A percentile compares a stretch with the other conserved stretches of the same genome.
phyloP scores from a whole-genome alignment of 2,888 invertebrate species.

The Apotomis turbidana region DNA sequence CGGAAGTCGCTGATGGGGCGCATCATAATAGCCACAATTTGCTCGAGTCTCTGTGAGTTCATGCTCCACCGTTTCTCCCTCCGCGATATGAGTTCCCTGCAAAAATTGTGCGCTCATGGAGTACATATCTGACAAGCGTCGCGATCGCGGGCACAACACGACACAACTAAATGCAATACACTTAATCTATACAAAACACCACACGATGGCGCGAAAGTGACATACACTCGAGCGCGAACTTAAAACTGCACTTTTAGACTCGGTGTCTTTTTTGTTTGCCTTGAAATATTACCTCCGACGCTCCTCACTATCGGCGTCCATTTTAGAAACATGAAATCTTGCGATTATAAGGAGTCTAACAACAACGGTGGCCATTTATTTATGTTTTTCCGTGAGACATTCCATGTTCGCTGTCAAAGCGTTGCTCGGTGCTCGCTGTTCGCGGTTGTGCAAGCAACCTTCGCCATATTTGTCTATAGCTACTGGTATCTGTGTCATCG shows the following conservation, averaged over 20 bases:
- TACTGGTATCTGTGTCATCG: not conserved
- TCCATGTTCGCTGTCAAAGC: conserved; percentile 67
- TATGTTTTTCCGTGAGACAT: conserved; percentile 75
- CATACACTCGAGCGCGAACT: conserved; percentile 66
- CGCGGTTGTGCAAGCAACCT: conserved; percentile 48
- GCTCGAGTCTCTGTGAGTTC: conserved; percentile 74
- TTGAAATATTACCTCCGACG: conserved; percentile 61
- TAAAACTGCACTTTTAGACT: conserved; percentile 49
- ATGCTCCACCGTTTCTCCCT: conserved; percentile 76
- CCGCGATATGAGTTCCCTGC: conserved; percentile 67
- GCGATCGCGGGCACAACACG: conserved; percentile 56
- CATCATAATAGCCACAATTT: conserved; percentile 77
- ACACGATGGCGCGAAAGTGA: conserved; percentile 78
- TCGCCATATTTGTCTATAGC: conserved; percentile 32
- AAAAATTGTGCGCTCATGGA: conserved; percentile 66
- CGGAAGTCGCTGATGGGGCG: conserved; percentile 72
- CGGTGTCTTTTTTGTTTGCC: conserved; percentile 21
- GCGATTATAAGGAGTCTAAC: conserved; percentile 76
- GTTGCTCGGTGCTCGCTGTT: conserved; percentile 55
- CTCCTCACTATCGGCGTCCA: conserved; percentile 73
- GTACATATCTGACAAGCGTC: conserved; percentile 68
- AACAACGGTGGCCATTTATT: conserved; percentile 83
- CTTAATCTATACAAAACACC: conserved; percentile 33
- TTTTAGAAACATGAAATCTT: conserved; percentile 74
- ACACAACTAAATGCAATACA: conserved; percentile 49